phyloP scores from a whole-genome alignment of 2,888 invertebrate species.

The Eupithecia insigniata region DNA sequence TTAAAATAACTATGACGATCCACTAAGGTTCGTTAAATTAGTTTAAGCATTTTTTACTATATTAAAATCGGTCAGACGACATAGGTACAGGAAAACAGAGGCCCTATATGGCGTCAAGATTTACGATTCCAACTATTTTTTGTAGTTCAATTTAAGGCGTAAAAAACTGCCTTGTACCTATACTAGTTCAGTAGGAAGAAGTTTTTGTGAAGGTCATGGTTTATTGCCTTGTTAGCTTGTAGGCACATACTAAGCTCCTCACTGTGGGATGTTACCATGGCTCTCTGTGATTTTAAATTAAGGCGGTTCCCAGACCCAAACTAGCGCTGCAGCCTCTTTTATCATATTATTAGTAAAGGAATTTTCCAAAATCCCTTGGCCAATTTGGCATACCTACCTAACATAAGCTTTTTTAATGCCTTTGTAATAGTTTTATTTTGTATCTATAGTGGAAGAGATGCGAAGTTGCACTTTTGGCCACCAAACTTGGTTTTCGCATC shows the following conservation, averaged over 20 bases:
- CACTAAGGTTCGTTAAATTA: background rate
- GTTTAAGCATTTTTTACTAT: background rate
- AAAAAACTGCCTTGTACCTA: slow-evolving; percentile 12
- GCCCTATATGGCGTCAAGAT: slow-evolving; percentile 17
- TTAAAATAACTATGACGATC: background rate
- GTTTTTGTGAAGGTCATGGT: slow-evolving; percentile 21
- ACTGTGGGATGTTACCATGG: background rate
- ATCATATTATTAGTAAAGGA: too few species aligned
- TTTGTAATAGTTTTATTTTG: too few species aligned
- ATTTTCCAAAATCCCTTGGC: too few species aligned
- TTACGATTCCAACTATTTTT: slow-evolving; percentile 1
- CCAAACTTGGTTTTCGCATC: too few species aligned
- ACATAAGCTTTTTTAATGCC: too few species aligned
- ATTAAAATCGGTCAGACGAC: background rate
- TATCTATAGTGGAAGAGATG: too few species aligned
- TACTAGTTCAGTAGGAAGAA: slow-evolving; percentile 17
- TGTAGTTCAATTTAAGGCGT: slow-evolving; percentile 15
- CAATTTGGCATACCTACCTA: too few species aligned
- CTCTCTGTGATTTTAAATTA: too few species aligned
- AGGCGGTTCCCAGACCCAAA: too few species aligned
- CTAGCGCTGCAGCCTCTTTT: too few species aligned
- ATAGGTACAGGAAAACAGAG: background rate
- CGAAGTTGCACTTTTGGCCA: too few species aligned
- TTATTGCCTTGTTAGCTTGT: background rate
- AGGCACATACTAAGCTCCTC: background rate